Evolutionary conservation across 1,140 invertebrate species (phyloP).

Genomic region (Drosophila melanica): DNA sequence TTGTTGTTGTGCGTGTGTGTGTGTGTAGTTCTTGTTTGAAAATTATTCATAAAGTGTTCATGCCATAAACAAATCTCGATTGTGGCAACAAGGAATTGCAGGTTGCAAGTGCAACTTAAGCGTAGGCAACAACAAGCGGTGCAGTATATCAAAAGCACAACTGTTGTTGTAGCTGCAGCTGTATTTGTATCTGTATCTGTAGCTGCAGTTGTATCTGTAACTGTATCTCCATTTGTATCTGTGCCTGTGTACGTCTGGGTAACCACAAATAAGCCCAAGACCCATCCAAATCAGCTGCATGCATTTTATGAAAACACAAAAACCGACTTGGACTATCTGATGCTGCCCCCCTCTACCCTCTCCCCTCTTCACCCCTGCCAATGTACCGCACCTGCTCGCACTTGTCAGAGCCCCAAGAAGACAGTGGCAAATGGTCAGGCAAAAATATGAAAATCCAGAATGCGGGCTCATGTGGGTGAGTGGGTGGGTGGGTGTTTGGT

Average conservation of each 20-base stretch:
- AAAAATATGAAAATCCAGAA: constrained; percentile 70
- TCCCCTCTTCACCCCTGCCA: not conserved
- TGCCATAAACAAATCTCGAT: constrained; percentile 41
- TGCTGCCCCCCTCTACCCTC: not conserved
- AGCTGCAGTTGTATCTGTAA: constrained; percentile 12
- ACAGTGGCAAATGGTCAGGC: constrained; percentile 57
- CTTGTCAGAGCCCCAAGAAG: constrained; percentile 27
- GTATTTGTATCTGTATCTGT: not conserved
- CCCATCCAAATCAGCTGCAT: constrained; percentile 46
- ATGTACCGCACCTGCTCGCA: not conserved
- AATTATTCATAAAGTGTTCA: constrained; percentile 37
- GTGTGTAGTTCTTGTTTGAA: not conserved
- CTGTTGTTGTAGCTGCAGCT: not conserved
- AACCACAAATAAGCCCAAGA: constrained; percentile 51
- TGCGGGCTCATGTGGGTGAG: constrained; percentile 30
- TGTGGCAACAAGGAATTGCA: constrained; percentile 21
- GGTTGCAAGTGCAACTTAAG: constrained; percentile 5
- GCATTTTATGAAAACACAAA: constrained; percentile 42
- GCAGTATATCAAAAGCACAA: constrained; percentile 37
- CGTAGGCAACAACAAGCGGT: constrained; percentile 7
- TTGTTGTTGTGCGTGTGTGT: not conserved
- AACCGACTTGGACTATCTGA: not conserved
- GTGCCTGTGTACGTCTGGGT: constrained; percentile 6
- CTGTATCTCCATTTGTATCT: not conserved
- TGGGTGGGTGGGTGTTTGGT: not conserved